Evolutionary conservation across 2,113 vertebrate genomes (phyloP), one percentile per base, ranked within the genome.

Genomic region (Arvicanthis niloticus): DNA sequence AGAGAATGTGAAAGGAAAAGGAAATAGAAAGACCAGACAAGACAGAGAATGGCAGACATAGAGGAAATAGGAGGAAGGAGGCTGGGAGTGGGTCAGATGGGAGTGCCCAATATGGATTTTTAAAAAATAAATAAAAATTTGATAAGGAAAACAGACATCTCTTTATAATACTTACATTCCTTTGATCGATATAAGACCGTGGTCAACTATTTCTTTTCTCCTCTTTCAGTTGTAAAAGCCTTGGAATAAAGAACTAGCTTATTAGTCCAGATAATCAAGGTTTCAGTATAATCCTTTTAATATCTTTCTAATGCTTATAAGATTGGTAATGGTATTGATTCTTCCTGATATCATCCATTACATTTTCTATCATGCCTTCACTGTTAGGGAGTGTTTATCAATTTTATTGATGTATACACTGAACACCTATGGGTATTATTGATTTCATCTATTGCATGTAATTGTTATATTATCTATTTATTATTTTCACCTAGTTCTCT

Each of bases 71-170:
- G 37, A 24, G 11, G 22, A 40, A 40, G 3, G 80, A 60, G n/a
- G 7, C 37, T 60, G 9, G 1, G 3, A 31, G 13, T 67, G 1
- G 5, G 31, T 40, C 3, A 17, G 2, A 60, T 12, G 24, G 4
- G 9, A 31, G 15, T 45, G 26, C 2, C 15, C 34, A 45, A 16
- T 7, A 42, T 29, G 3, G 2, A n/a, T n/a, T n/a, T 56, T 58
- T n/a, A 21, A 82, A 82, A 21, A 45, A 37, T 26, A 22, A n/a
- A 26, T 40, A 58, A 6, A 82, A 11, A 31, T 65, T 11, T 45
- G 21, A 10, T 65, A 45, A 31, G n/a, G 26, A 45, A 85, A 45
- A 19, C 29, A 1, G 15, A 0, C 8, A 85, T 40, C 62, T 62
- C 22, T 37, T 60, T 29, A 82, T 40, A 60, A 60, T 26, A 56